Percentiles rank a stretch among this genome's conserved stretches.
Evolutionary conservation across 2,797 vertebrate genomes (phyloP).

Genomic region (Labeo calbasu): DNA sequence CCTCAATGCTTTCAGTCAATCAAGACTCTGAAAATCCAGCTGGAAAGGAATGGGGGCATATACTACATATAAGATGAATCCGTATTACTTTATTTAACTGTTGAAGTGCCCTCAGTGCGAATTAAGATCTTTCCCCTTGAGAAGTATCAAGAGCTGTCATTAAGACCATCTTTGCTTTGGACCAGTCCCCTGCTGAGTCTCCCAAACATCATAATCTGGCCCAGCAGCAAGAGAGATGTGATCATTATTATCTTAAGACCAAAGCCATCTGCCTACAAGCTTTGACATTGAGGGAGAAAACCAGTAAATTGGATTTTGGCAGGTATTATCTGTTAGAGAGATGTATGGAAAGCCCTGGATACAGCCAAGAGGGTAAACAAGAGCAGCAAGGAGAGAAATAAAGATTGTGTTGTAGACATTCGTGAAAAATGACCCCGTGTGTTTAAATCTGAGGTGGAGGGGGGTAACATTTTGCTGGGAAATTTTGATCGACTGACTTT

Average conservation of each 20-base stretch:
- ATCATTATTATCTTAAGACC: slow-evolving; percentile 63
- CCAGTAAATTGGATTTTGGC: slow-evolving; percentile 71
- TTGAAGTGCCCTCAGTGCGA: slow-evolving; percentile 29
- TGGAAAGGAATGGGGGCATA: not conserved
- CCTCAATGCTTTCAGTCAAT: slow-evolving; percentile 36
- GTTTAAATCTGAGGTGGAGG: slow-evolving; percentile 52
- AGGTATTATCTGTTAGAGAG: slow-evolving; percentile 75
- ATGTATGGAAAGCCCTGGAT: slow-evolving; percentile 71
- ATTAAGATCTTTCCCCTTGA: slow-evolving; percentile 25
- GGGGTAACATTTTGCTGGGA: slow-evolving; percentile 36
- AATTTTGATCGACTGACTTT: slow-evolving; percentile 49
- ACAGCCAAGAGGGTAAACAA: slow-evolving; percentile 77
- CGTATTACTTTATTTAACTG: slow-evolving; percentile 53
- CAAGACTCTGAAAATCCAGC: slow-evolving; percentile 26
- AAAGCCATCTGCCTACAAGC: slow-evolving; percentile 68
- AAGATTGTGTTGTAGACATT: slow-evolving; percentile 51
- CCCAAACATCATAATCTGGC: slow-evolving; percentile 36
- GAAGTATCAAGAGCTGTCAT: slow-evolving; percentile 16
- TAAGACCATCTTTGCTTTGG: slow-evolving; percentile 25
- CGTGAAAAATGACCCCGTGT: slow-evolving; percentile 60
- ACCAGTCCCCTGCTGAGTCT: not conserved
- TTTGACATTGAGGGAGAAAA: slow-evolving; percentile 55
- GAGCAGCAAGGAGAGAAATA: slow-evolving; percentile 63
- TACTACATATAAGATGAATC: slow-evolving; percentile 47
- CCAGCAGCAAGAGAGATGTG: slow-evolving; percentile 44